Conservation (phyloP, 2,888 invertebrate species). For the Cephus pulcher region DNA sequence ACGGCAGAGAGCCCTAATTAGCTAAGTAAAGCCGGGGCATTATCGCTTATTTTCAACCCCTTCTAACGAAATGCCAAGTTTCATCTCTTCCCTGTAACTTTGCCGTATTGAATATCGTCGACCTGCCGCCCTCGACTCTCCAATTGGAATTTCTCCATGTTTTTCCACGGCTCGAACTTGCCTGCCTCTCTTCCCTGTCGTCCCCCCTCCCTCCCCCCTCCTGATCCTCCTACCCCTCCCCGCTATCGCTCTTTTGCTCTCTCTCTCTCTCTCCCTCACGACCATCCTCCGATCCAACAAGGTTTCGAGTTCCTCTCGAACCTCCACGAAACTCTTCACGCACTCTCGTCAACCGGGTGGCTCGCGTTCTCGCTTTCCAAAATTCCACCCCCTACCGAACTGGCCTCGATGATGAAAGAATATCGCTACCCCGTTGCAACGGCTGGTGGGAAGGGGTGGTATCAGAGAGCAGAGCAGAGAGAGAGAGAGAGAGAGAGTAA, state of each 20-base stretch:
- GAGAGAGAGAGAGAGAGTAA: neutral
- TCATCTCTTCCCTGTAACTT: conserved; percentile 14
- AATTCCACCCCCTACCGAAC: neutral
- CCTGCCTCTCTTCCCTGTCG: conserved; percentile 19
- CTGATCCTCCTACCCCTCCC: conserved; percentile 13
- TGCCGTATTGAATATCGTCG: conserved; percentile 8
- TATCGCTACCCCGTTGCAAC: neutral
- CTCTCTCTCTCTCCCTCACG: conserved; percentile 30
- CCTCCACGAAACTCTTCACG: conserved; percentile 16
- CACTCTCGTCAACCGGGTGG: conserved; percentile 17
- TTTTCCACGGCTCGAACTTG: conserved; percentile 9
- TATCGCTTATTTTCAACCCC: conserved; percentile 64
- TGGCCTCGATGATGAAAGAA: neutral
- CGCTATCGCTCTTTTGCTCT: conserved; percentile 18
- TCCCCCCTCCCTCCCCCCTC: neutral
- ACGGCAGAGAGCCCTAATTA: conserved; percentile 56
- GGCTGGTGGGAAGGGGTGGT: neutral
- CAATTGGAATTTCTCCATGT: conserved; percentile 15
- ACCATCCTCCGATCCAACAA: conserved; percentile 33
- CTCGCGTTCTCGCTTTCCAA: conserved; percentile 15
- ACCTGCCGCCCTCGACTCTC: conserved; percentile 13
- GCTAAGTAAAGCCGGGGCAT: conserved; percentile 65
- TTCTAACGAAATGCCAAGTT: conserved; percentile 30
- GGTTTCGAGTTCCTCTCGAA: conserved; percentile 28
- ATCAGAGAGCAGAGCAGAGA: too few species aligned